Base-by-base conservation (phyloP, 2,113 vertebrate species). In the Noctilio leporinus region DNA sequence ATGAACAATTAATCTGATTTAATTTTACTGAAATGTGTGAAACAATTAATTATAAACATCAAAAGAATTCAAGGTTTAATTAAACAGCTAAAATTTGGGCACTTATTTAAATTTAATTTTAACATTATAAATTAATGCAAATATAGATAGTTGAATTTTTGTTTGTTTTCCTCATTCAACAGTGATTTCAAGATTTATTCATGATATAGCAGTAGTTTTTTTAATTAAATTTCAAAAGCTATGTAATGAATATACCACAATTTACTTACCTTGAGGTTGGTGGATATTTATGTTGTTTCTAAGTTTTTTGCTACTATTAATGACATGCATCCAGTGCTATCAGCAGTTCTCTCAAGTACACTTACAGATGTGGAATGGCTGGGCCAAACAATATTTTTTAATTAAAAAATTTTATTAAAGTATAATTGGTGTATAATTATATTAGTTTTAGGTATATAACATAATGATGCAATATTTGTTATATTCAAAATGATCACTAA, bases 81-180 rank as follows among this genome's bases (percentile, higher is more conserved):
- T 76, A 67, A 91, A 59, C 9, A n/a, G 24, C 26, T 86, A 73
- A 88, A 86, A 93, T 53, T 40, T 83, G 43, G 40, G 4, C 35
- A 93, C 94, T 93, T 93, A 83, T 82, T 93, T 65, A n/a, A 91
- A 85, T 76, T 93, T 91, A 35, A 65, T 43, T 77, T 87, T 45
- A 89, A 26, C 64, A 70, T 93, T 80, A 45, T 15, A 35, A 93
- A 45, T 40, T 55, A 57, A 85, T 90, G 20, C 19, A 51, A 86
- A 53, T 45, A 62, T 35, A 64, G 78, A 62, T 43, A 82, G 28
- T 62, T 49, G 65, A 40, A 7, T 5, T 62, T 91, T 73, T 76
- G 73, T 86, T 47, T 85, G 3, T 4, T 87, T 84, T 83, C 53
- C 87, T 84, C 26, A 64, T 89, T 80, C 28, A 89, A 73, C 26